A percentile compares a stretch with the other conserved stretches of the same genome.
phyloP scores from a whole-genome alignment of 2,113 vertebrate genomes.

The Sphaerodactylus townsendi region DNA sequence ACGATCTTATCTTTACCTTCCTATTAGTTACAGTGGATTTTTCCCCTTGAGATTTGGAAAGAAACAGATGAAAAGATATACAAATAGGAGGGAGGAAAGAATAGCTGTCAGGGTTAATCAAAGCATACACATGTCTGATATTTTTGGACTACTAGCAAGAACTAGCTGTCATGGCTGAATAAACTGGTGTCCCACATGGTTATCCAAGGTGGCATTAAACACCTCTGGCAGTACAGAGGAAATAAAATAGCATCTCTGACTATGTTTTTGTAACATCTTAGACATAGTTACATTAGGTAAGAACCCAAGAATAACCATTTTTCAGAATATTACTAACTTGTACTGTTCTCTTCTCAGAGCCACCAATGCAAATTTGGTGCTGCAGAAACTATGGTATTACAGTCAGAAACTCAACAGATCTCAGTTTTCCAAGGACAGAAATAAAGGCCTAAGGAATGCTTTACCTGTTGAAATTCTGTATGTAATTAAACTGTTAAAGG shows the following conservation, averaged over 20 bases:
- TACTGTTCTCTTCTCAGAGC: not conserved
- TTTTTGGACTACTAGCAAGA: constrained; percentile 17
- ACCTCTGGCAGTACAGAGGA: not conserved
- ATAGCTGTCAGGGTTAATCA: constrained; percentile 37
- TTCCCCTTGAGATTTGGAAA: not conserved
- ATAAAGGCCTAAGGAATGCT: not conserved
- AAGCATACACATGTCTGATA: constrained; percentile 39
- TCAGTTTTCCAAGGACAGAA: not conserved
- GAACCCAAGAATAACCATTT: not conserved
- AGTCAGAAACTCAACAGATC: not conserved
- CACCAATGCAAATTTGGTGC: not conserved
- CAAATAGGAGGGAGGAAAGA: constrained; percentile 19
- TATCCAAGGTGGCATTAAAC: not conserved
- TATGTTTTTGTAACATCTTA: not conserved
- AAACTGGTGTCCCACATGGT: not conserved
- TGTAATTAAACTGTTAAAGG: not conserved
- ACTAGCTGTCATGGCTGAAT: not conserved
- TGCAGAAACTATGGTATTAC: not conserved
- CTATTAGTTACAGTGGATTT: not conserved
- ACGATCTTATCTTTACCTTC: constrained; percentile 7
- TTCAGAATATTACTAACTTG: not conserved
- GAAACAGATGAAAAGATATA: constrained; percentile 36
- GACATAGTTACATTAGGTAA: not conserved
- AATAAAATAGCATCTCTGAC: not conserved
- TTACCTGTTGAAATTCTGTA: not conserved